Evolutionary conservation across 1,140 invertebrate genomes (phyloP).

Genomic region (Lasioglossum albipes): DNA sequence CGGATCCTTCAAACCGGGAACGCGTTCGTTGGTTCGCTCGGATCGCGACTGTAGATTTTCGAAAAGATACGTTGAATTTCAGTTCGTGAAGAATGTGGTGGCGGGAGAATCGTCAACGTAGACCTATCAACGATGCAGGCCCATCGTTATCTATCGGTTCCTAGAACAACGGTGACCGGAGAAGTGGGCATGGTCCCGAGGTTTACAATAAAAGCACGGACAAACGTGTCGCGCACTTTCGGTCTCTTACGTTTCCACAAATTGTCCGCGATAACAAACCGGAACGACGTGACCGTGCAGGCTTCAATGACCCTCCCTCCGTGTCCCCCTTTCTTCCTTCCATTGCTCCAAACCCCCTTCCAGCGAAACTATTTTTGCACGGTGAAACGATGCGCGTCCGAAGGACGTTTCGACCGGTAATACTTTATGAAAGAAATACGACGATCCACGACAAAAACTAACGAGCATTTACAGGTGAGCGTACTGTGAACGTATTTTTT

Average conservation of each 20-base stretch:
- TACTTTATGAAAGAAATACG: constrained; percentile 29
- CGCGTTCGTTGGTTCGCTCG: no score
- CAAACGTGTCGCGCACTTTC: constrained; percentile 37
- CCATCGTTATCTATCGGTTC: constrained; percentile 64
- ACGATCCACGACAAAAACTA: background rate
- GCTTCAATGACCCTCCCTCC: constrained; percentile 40
- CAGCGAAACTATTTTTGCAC: constrained; percentile 31
- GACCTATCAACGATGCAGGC: constrained; percentile 1
- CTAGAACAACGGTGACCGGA: constrained; percentile 10
- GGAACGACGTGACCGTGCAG: constrained; percentile 37
- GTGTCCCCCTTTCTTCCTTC: background rate
- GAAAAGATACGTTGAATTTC: background rate
- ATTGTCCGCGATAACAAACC: constrained; percentile 59
- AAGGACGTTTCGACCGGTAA: constrained; percentile 25
- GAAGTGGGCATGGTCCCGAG: constrained; percentile 12
- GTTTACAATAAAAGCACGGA: constrained; percentile 38
- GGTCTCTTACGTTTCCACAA: constrained; percentile 49
- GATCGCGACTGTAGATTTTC: no score
- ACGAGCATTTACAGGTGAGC: background rate
- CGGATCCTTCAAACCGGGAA: no score
- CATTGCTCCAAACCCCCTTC: background rate
- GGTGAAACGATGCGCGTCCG: constrained; percentile 26
- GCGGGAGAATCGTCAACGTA: constrained; percentile 28
- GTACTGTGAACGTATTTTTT: background rate
- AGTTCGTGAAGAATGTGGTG: background rate